Base-by-base conservation (phyloP, 2,797 vertebrate genomes). In the Argya squamiceps region DNA sequence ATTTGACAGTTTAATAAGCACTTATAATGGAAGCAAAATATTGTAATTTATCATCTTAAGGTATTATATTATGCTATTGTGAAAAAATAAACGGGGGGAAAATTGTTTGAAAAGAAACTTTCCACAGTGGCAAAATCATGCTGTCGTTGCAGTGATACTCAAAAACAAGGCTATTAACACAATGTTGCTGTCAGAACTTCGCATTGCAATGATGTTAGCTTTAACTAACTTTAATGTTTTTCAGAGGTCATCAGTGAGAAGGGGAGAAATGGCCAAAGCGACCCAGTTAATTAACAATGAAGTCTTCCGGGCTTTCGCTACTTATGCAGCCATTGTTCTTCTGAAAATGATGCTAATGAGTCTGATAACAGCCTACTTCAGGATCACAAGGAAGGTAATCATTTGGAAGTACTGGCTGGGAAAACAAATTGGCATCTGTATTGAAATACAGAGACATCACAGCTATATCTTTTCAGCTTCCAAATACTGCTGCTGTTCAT, bases 291-390 rank as follows among this genome's bases (percentile, higher is more conserved):
- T 96, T 65, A 97, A 98, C 85, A 96, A 96, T 58, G 98, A 99
- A n/a, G 98, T 98, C 30, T 97, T 99, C 84, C 53, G 78, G 87
- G 98, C 98, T 30, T 99, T 97, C 29, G 95, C 97, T 18, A 98
- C 98, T 20, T 98, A 99, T 9, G 4, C 98, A 19, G 92, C 97
- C 4, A 97, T 99, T 59, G 62, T 99, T 73, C 94, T 99, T 68
- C 63, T 98, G 5, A 99, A 99, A 97, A 99, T 99, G 98, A 98
- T 99, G 98, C 29, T 98, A 5, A 98, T 99, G 98, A 97, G 98
- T 23, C 6, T 55, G 20, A 0, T 97, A 24, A 99, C 99, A 3
- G 88, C 53, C 0, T 98, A 98, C 95, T 98, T 97, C 88, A 98
- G 98, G 93, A 0, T 98, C 0, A 98, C 97, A 6, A 98, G 95